Conservation (phyloP, 2,797 vertebrate genomes). For the Microhierax caerulescens region DNA sequence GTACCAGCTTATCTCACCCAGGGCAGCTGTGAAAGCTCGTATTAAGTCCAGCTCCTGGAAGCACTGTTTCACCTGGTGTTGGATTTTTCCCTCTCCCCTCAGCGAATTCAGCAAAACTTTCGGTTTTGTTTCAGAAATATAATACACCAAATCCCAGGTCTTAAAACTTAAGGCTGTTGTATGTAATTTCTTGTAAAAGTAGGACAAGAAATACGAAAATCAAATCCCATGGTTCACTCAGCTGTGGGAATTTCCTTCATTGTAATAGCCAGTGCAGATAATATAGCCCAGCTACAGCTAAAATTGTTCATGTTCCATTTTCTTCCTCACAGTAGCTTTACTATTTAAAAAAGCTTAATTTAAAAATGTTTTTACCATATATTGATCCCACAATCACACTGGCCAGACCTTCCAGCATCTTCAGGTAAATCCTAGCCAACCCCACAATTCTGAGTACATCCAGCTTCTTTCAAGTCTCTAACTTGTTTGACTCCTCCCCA, state of each 20-base stretch:
- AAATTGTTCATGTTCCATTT: neutral
- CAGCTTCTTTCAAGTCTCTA: neutral
- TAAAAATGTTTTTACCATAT: neutral
- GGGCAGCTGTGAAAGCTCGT: neutral
- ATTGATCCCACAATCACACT: neutral
- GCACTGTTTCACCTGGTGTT: neutral
- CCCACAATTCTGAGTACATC: neutral
- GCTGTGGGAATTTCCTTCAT: conserved; percentile 2
- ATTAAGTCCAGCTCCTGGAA: neutral
- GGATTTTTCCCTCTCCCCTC: neutral
- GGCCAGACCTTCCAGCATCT: neutral
- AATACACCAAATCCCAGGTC: neutral
- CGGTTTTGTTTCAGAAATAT: neutral
- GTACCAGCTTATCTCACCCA: neutral
- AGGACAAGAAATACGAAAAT: conserved; percentile 33
- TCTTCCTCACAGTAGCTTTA: neutral
- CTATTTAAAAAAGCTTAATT: neutral
- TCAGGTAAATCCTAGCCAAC: neutral
- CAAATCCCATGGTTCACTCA: neutral
- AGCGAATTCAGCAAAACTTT: neutral
- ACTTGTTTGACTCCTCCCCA: neutral
- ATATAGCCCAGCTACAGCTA: neutral
- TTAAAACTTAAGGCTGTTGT: neutral
- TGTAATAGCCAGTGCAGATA: neutral
- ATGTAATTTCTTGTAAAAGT: neutral